Conservation (phyloP, 2,888 invertebrate genomes). For the Apodemia duryi region DNA sequence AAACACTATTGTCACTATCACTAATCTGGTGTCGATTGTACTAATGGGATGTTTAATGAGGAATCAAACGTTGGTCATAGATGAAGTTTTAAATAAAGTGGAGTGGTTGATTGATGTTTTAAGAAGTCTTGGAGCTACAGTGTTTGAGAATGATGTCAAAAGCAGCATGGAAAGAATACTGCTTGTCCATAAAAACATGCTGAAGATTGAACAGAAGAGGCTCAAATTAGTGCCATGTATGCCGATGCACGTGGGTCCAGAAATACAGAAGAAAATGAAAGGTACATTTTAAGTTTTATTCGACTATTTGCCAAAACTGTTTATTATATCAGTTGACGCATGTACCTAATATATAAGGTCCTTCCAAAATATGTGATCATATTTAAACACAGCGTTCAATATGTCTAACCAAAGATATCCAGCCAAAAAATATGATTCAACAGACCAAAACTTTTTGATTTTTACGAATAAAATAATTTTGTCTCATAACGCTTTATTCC, state of each 20-base stretch:
- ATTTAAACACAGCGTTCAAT: no score
- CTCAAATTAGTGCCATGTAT: constrained; percentile 59
- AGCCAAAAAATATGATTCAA: no score
- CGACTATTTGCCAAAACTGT: no score
- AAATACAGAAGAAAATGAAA: constrained; percentile 72
- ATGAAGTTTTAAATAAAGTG: constrained; percentile 72
- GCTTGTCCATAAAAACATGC: constrained; percentile 76
- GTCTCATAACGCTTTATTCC: no score
- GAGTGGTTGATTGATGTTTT: constrained; percentile 72
- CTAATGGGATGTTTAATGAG: constrained; percentile 73
- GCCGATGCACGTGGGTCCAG: constrained; percentile 58
- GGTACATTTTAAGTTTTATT: constrained; percentile 39
- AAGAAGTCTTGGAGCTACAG: constrained; percentile 55
- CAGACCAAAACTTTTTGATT: no score
- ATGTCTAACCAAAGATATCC: no score
- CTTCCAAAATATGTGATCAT: no score
- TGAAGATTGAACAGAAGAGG: constrained; percentile 53
- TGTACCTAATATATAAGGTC: no score
- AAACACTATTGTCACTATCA: constrained; percentile 83
- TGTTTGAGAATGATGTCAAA: constrained; percentile 69
- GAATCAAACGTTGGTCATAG: constrained; percentile 54
- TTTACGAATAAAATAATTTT: no score
- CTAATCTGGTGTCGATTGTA: constrained; percentile 85
- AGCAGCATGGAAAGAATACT: constrained; percentile 77
- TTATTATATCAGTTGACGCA: no score